Conservation (phyloP, 2,113 vertebrate species). For the Laterallus jamaicensis region DNA sequence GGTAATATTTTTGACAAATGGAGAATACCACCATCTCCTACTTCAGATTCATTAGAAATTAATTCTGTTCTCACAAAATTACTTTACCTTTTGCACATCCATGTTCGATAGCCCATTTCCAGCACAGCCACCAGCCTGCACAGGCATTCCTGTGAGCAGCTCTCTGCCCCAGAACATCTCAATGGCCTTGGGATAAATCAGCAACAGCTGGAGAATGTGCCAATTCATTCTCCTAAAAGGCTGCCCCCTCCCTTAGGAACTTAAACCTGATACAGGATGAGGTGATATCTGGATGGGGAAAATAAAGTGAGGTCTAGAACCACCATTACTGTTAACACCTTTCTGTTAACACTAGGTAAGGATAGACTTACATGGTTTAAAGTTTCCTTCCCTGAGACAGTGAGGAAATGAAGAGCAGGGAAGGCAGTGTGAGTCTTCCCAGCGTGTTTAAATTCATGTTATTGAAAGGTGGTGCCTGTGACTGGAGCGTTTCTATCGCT, state of each 20-base stretch:
- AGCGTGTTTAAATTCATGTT: neutral
- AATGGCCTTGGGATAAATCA: neutral
- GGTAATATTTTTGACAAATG: neutral
- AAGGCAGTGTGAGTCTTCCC: neutral
- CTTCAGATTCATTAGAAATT: neutral
- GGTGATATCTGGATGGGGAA: neutral
- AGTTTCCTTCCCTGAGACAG: neutral
- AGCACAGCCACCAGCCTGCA: neutral
- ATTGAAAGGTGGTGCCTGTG: accelerated
- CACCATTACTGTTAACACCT: neutral
- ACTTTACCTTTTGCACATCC: neutral
- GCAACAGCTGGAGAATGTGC: neutral
- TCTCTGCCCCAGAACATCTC: neutral
- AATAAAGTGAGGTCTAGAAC: neutral
- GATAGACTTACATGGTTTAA: neutral
- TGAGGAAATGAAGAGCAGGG: neutral
- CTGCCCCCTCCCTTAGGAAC: neutral
- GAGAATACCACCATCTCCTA: neutral
- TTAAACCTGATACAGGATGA: neutral
- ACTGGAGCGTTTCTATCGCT: neutral
- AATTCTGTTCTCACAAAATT: neutral
- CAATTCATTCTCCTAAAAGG: neutral
- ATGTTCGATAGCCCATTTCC: neutral
- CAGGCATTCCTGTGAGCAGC: accelerated
- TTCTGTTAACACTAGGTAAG: neutral